Conservation (phyloP, 2,113 vertebrate genomes). For the Neomonachus schauinslandi region DNA sequence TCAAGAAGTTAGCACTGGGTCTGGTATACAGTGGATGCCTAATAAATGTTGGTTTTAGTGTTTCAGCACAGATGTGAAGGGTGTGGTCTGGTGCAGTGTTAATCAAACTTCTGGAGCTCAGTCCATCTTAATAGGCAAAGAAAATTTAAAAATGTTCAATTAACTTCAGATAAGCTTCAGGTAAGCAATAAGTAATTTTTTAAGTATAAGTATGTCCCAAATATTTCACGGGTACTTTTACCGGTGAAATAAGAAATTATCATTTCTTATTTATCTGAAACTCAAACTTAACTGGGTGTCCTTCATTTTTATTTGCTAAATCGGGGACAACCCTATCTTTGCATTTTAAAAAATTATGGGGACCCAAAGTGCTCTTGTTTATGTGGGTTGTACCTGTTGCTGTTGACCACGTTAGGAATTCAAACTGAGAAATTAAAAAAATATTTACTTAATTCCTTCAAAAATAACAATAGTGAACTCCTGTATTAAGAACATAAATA, state of each 20-base stretch:
- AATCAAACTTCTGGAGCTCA: background rate
- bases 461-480: background rate
- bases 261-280: background rate
- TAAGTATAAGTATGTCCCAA: background rate
- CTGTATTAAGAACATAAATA: background rate
- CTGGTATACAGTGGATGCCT: background rate
- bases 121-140: background rate
- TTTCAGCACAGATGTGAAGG: background rate
- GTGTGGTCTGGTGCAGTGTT: background rate
- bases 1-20: background rate
- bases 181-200: background rate
- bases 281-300: background rate
- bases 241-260: background rate
- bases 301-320: conserved; percentile 17
- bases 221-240: background rate
- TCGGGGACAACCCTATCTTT: background rate
- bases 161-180: background rate
- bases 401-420: background rate
- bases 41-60: background rate
- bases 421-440: conserved; percentile 43
- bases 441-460: background rate
- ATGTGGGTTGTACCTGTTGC: background rate
- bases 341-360: conserved; percentile 26
- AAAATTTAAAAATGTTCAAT: background rate
- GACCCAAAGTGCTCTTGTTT: background rate